Base-by-base conservation (phyloP, 2,113 vertebrate species). In the Anolis carolinensis region DNA sequence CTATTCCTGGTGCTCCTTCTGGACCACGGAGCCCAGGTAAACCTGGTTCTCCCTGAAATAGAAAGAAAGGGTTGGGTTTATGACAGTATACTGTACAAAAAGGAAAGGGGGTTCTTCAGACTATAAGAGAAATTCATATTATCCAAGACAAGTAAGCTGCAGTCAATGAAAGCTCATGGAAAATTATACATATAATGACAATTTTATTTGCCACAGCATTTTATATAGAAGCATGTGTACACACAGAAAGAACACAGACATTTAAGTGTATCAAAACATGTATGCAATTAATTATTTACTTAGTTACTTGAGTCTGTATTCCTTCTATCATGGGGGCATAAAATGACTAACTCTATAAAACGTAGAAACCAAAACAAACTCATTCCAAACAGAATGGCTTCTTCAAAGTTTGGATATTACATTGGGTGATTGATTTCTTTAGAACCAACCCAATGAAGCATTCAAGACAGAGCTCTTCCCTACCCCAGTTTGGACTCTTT, bases 41-140 rank as follows among this genome's bases (percentile, higher is more conserved):
- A 59, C 98, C 98, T 89, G 97, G 93, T 89, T 98, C 98, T 84
- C 98, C 98, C 98, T 98, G 50, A 59, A 80, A 91, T 0, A 90
- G 39, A 88, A 90, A 84, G 34, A 27, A 23, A 52, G 10, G 34
- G 32, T n/a, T 14, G 70, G 44, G 5, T 25, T 50, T 63, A 21
- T 4, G 32, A 44, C 21, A 62, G 44, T 48, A 6, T n/a, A 25
- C 20, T 13, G 13, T 65, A 2, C 18, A 30, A 74, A 48, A 48
- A 52, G 21, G 27, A 80, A 86, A 75, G 34, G 14, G 44, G 48
- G 39, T 1, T 75, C 25, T 20, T 10, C 27, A 75, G 39, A 18
- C 55, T 18, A 59, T 18, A 59, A 59, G 55, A 16, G 55, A 59
- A 59, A 14, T 50, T 27, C 27, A 8, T 75, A 30, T 30, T 48